A percentile compares a stretch with the other conserved stretches of the same genome.
phyloP scores from a whole-genome alignment of 2,113 vertebrate genomes.

The Zeus faber region DNA sequence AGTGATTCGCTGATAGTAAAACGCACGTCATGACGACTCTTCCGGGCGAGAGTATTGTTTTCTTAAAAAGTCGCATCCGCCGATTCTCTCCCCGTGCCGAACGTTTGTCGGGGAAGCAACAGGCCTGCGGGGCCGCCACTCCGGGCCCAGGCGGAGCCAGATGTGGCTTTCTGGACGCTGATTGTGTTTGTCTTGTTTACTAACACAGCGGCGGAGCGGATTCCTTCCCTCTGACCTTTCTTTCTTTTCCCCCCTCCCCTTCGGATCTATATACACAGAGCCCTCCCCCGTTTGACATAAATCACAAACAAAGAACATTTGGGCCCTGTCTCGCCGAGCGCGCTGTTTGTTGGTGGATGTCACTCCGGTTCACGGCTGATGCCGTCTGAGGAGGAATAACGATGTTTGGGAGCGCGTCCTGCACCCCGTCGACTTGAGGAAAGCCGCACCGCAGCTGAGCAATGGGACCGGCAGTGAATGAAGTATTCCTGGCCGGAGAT shows the following conservation, averaged over 20 bases:
- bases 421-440: background rate
- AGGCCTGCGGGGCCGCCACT: slow-evolving; percentile 34
- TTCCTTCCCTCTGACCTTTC: slow-evolving; percentile 35
- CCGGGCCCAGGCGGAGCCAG: slow-evolving; percentile 55
- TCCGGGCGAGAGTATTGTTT: slow-evolving; percentile 17
- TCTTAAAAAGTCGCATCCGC: slow-evolving; percentile 30
- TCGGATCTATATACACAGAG: slow-evolving; percentile 48
- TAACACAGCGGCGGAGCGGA: slow-evolving; percentile 53
- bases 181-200: slow-evolving; percentile 73
- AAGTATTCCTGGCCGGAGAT: too few species aligned
- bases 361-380: slow-evolving; percentile 29
- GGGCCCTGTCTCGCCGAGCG: slow-evolving; percentile 27
- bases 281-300: slow-evolving; percentile 29
- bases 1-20: too few species aligned
- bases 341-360: slow-evolving; percentile 39
- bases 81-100: slow-evolving; percentile 38
- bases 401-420: slow-evolving; percentile 18
- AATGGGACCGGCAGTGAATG: too few species aligned
- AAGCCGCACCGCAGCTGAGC: background rate
- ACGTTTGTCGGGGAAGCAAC: slow-evolving; percentile 44
- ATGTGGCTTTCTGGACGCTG: slow-evolving; percentile 64
- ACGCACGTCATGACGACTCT: too few species aligned
- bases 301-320: slow-evolving; percentile 48
- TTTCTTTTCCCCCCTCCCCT: slow-evolving; percentile 5
- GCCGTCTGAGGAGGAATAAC: slow-evolving; percentile 11